Base-by-base conservation (phyloP, 2,888 invertebrate species). In the Lydus trimaculatus region DNA sequence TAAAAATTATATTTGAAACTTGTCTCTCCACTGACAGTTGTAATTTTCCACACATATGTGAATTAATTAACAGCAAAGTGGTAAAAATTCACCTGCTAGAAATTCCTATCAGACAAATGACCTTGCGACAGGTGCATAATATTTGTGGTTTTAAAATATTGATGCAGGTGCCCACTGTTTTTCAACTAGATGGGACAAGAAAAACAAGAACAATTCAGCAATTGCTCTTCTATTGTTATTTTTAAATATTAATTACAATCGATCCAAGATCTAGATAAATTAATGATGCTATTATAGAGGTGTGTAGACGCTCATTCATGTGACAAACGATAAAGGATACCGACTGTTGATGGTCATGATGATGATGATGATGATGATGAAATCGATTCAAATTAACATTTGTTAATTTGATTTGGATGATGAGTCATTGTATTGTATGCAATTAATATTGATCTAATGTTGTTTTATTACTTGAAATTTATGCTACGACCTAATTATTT, bases 51-150 rank as follows among this genome's bases (percentile, higher is more conserved):
- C 43, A 43, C 43, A 43, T 43, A 43, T 58, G 61, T 63, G 63
- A 65, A 65, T 66, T 56, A 52, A 62, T 62, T 62, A 62, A 62
- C 5, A 52, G 52, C 33, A 28, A 52, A 11, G 48, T 23, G 48
- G 23, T 52, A 23, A 69, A 72, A 77, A 78, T 79, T 76, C 80
- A 80, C 80, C 80, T 80, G 79, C 79, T 75, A 66, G 69, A 72
- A 76, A 78, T 78, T 78, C 78, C 77, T 71, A 78, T 78, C 76
- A 77, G 74, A 73, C 76, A 73, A 76, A 75, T 78, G 80, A 79
- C 80, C 80, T 80, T 79, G 79, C 65, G 76, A 78, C 80, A 78
- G 79, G 80, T 80, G 79, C 66, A 64, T 65, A n/a, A 69, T 72
- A 70, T 67, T 72, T 73, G 48, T 52, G 48, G 48, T 11, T 52